A percentile compares a stretch with the other conserved stretches of the same genome.
Evolutionary conservation across 2,888 invertebrate species (phyloP).

Genomic region (Ethmia dodecea): DNA sequence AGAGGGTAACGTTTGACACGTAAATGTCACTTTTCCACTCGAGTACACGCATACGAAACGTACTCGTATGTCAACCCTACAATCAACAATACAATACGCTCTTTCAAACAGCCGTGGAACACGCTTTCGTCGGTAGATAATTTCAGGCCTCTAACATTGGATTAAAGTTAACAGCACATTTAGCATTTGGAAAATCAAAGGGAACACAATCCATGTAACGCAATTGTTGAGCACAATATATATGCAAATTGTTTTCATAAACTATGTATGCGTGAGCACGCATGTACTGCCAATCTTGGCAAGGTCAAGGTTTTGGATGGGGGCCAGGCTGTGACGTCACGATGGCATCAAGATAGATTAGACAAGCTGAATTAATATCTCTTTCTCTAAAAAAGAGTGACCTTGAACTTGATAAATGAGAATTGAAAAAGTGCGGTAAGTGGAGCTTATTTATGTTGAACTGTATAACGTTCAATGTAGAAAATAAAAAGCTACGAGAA

Average conservation of each 20-base stretch:
- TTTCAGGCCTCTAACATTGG: too few relatives aligned
- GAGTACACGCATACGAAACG: constrained; percentile 27
- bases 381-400: constrained; percentile 23
- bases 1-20: constrained; percentile 28
- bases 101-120: too few relatives aligned
- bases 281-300: constrained; percentile 44
- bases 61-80: constrained; percentile 24
- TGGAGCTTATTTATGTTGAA: too few relatives aligned
- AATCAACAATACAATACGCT: constrained; percentile 6
- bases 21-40: constrained; percentile 41
- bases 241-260: constrained; percentile 59
- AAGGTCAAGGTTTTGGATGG: constrained; percentile 57
- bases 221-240: constrained; percentile 41
- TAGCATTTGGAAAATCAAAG: not conserved
- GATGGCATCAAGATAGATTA: constrained; percentile 37
- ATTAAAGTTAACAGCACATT: constrained; percentile 12
- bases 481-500: too few relatives aligned
- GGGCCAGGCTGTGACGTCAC: constrained; percentile 42
- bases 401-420: constrained; percentile 29
- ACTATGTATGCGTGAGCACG: constrained; percentile 43
- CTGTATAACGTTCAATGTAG: too few relatives aligned
- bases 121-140: too few relatives aligned
- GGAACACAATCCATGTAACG: constrained; percentile 23
- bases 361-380: constrained; percentile 31
- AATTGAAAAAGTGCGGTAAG: too few relatives aligned